Evolutionary conservation across 1,140 invertebrate species (phyloP).

Genomic region (Saccostrea glomerata): DNA sequence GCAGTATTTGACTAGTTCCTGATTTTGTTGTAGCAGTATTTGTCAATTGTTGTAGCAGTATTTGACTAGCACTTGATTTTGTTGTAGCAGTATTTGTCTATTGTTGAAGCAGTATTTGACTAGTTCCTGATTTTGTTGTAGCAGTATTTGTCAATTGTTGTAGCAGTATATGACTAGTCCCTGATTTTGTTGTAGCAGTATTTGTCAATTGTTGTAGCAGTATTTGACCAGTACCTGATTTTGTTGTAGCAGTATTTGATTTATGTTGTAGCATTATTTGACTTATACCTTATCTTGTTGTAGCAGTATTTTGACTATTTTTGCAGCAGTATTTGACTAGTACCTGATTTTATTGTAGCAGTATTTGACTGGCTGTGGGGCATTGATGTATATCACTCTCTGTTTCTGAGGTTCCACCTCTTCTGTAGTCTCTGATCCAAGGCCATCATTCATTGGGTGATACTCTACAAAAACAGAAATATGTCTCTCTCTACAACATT

Average conservation of each 20-base stretch:
- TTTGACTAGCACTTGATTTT: constrained; percentile 88
- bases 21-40: neutral
- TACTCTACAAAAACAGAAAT: constrained; percentile 58
- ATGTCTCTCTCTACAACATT: neutral
- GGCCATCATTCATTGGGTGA: constrained; percentile 81
- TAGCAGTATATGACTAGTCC: neutral
- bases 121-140: constrained; percentile 63
- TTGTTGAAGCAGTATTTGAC: neutral
- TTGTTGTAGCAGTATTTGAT: constrained; percentile 87
- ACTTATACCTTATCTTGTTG: neutral
- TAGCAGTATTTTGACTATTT: neutral
- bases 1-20: neutral
- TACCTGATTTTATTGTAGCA: constrained; percentile 82
- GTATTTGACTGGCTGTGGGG: constrained; percentile 87
- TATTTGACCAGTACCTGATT: constrained; percentile 81
- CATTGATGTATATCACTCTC: constrained; percentile 90
- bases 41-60: constrained; percentile 83
- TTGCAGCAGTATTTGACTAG: neutral
- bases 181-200: neutral
- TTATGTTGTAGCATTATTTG: neutral
- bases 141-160: constrained; percentile 74
- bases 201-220: neutral
- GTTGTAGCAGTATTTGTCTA: neutral
- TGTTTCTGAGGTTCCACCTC: constrained; percentile 82
- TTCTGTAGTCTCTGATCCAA: constrained; percentile 82